phyloP scores from a whole-genome alignment of 2,797 vertebrate genomes.

The Pseudotriccus pelzelni region DNA sequence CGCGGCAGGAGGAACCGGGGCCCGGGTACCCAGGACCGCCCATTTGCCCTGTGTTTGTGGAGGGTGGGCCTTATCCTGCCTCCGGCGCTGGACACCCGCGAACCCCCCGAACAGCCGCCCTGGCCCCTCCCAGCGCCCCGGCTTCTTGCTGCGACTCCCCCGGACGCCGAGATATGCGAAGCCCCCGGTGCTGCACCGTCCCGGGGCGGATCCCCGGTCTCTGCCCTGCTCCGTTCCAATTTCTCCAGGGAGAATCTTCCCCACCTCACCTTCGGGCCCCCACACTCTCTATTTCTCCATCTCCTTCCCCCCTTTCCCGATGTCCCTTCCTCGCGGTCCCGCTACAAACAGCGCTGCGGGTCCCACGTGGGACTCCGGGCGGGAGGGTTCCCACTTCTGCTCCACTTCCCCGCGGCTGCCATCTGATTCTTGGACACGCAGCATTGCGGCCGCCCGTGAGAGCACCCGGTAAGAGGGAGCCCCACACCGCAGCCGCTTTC shows the following conservation, averaged over 20 bases:
- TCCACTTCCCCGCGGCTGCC: background rate
- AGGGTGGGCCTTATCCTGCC: background rate
- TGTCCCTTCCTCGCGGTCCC: background rate
- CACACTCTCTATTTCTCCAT: background rate
- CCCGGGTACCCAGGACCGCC: background rate
- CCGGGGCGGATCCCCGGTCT: background rate
- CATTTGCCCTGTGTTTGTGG: background rate
- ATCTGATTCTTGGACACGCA: background rate
- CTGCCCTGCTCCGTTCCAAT: background rate
- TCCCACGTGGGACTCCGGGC: background rate
- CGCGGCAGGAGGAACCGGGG: background rate
- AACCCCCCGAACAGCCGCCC: background rate
- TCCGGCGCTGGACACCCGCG: background rate
- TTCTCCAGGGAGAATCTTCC: background rate
- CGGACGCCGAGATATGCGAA: background rate
- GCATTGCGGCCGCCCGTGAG: background rate
- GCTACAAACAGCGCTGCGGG: background rate
- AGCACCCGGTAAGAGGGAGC: background rate
- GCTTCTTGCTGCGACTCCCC: background rate
- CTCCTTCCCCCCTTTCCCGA: background rate
- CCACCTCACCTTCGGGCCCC: background rate
- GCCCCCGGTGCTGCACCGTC: background rate
- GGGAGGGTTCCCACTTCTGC: background rate
- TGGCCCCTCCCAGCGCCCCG: background rate
- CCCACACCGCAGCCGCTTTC: background rate